Percentiles rank a stretch among this genome's conserved stretches.
Conservation (phyloP, 2,113 vertebrate species). For the Oxyura jamaicensis region DNA sequence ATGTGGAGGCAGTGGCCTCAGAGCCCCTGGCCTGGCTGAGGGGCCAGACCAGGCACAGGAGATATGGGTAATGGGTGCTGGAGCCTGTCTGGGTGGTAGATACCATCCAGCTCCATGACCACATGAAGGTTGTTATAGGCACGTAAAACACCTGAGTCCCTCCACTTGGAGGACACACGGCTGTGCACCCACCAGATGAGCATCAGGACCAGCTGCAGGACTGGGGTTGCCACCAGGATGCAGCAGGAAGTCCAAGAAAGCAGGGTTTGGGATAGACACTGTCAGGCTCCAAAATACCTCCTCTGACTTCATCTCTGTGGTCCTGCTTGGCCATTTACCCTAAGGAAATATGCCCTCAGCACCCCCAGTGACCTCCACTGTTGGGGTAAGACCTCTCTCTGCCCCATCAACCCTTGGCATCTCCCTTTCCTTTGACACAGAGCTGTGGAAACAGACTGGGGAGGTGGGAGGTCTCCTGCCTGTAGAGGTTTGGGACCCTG, state of each 20-base stretch:
- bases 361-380: not conserved
- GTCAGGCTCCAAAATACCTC: not conserved
- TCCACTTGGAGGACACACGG: not conserved
- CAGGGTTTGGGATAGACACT: not conserved
- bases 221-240: not conserved
- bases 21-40: not conserved
- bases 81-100: not conserved
- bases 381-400: not conserved
- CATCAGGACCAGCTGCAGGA: not conserved
- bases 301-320: not conserved
- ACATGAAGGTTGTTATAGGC: not conserved
- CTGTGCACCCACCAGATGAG: not conserved
- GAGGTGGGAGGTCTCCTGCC: not conserved
- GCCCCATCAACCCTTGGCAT: not conserved
- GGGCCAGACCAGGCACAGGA: not conserved
- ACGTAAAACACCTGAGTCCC: not conserved
- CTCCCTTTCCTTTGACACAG: not conserved
- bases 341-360: not conserved
- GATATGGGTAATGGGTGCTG: not conserved
- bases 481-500: not conserved
- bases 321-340: not conserved
- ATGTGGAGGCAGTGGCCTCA: fast-evolving
- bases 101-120: not conserved
- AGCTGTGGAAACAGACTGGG: not conserved
- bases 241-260: not conserved